phyloP scores from a whole-genome alignment of 2,113 vertebrate genomes.

The Pelecanoides urinatrix region DNA sequence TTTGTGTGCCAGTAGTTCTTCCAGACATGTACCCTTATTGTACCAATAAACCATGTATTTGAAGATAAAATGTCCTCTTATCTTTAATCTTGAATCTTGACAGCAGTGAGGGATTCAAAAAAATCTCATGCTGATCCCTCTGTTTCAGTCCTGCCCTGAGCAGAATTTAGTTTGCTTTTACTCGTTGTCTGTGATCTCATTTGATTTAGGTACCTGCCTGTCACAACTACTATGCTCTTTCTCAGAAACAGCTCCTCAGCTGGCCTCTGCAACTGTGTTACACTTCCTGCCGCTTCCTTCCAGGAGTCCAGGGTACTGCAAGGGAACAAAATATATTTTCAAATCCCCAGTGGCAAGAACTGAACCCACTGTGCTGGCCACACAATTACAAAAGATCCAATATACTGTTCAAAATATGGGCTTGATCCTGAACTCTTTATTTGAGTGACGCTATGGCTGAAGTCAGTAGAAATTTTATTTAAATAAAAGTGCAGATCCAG shows the following conservation, averaged over 20 bases:
- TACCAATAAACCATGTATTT: not conserved
- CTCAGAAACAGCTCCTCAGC: not conserved
- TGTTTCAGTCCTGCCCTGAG: not conserved
- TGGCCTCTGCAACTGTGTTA: not conserved
- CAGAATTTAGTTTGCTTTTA: not conserved
- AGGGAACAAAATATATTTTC: not conserved
- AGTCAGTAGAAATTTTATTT: not conserved
- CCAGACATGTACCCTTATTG: not conserved
- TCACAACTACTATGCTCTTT: not conserved
- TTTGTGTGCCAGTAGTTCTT: not conserved
- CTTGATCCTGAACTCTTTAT: not conserved
- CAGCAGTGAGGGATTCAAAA: not conserved
- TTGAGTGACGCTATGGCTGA: not conserved
- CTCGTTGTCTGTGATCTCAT: not conserved
- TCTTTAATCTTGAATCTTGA: not conserved
- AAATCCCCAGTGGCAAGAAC: not conserved
- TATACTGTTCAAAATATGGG: not conserved
- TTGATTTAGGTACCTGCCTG: not conserved
- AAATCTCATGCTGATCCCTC: not conserved
- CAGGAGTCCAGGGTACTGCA: not conserved
- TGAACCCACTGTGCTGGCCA: not conserved
- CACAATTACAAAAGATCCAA: not conserved
- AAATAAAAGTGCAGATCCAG: not conserved
- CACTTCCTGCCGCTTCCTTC: not conserved
- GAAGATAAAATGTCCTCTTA: not conserved